Conservation (phyloP, 2,888 invertebrate genomes). For the Ectobius pallidus region DNA sequence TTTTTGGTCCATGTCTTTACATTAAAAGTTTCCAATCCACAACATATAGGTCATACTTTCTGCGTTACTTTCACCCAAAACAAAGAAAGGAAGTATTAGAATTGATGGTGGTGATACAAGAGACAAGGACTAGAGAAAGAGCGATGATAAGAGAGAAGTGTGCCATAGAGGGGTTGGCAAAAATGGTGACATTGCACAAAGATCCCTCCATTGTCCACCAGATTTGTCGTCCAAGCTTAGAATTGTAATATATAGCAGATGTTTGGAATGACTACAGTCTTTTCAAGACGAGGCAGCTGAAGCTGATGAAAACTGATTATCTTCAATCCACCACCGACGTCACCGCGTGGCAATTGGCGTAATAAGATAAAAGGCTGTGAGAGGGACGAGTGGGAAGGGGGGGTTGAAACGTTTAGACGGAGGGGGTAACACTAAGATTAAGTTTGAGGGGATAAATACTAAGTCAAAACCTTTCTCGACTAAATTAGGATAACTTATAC, state of each 20-base stretch:
- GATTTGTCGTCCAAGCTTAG: background rate
- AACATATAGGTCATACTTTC: too few species aligned
- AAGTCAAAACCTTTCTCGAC: too few species aligned
- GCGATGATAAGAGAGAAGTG: too few species aligned
- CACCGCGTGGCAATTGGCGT: background rate
- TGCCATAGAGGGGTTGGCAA: background rate
- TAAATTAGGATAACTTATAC: background rate
- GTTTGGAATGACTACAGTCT: background rate
- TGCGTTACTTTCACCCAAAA: background rate
- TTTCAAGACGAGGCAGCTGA: background rate
- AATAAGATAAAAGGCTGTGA: constrained; percentile 6
- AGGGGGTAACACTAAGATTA: background rate
- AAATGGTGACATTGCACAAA: constrained; percentile 18
- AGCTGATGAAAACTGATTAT: constrained; percentile 25
- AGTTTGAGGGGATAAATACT: too few species aligned
- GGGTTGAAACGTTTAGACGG: background rate
- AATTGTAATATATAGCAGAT: constrained; percentile 23
- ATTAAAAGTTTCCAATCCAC: too few species aligned
- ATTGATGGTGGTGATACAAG: background rate
- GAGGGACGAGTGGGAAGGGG: too few species aligned
- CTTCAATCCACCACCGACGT: background rate
- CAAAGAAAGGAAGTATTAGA: background rate
- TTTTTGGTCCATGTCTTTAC: too few species aligned
- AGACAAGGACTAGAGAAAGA: background rate
- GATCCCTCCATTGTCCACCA: constrained; percentile 2